These are phyloP conservation scores for Rhyacophila evoluta DNA, from an alignment of 2,888 invertebrate genomes.

Conservation along the genomic window DNA sequence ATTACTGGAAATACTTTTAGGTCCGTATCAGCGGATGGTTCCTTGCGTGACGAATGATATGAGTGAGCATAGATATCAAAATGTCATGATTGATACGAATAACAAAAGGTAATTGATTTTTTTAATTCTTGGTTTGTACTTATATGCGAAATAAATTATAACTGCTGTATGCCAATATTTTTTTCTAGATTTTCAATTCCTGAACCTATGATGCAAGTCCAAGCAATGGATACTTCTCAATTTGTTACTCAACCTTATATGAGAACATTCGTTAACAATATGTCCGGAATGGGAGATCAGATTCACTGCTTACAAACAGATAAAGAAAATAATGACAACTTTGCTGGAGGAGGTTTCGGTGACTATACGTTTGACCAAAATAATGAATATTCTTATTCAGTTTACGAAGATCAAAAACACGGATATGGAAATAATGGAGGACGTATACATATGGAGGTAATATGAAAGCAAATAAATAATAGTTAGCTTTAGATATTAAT, in stretches of 20 bases:
- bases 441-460: neutral
- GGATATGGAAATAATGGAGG: neutral
- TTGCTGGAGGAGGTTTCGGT: neutral
- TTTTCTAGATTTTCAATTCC: neutral
- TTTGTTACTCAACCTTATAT: neutral
- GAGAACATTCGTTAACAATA: neutral
- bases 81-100: neutral
- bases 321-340: neutral
- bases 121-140: no score
- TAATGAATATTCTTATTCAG: neutral
- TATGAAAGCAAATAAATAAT: no score
- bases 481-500: no score
- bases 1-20: no score
- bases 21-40: conserved; percentile 11
- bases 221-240: neutral
- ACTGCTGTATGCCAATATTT: no score
- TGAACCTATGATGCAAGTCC: neutral
- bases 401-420: neutral
- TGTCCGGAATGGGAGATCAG: neutral
- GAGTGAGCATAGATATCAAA: neutral
- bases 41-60: neutral
- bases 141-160: no score
- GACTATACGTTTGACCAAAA: neutral
- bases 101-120: neutral
- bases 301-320: neutral